Base-by-base conservation (phyloP, 2,888 invertebrate genomes). In the Ashinkailepas kermadecensis region DNA sequence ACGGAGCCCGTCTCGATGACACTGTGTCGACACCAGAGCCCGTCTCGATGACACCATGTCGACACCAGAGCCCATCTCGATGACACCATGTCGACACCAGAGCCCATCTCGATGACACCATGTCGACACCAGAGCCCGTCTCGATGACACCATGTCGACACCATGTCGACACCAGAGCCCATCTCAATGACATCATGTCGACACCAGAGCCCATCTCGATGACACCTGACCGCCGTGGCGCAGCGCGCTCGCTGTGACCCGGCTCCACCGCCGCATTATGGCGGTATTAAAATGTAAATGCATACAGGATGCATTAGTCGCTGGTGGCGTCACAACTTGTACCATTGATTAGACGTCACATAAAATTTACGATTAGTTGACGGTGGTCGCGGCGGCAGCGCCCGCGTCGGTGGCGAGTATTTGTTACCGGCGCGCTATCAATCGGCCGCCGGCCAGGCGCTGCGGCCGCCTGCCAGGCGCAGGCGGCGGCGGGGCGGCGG, bases 331-430 rank as follows among this genome's bases (percentile, higher is more conserved):
- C 18, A 12, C 74, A 54, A 21, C 56, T 39, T 54, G 56, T 13
- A 21, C 18, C 74, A 74, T 74, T 74, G 74, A 74, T 74, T 74
- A 74, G 10, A 54, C 56, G 74, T 74, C 74, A 74, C 18, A 54
- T 56, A 54, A 39, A 74, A 74, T 25, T 25, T 67, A 67, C 67
- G 67, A 62, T 62, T 62, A 18, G 62, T 15, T 18, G 15, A 18
- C 62, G 13, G 62, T 18, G 18, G 62, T 13, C 62, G 18, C 62
- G 13, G 70, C 70, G 15, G 15, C 39, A 39, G 15, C 70, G 25
- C 39, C 70, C 39, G 39, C 4, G 39, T 39, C 39, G 39, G 39
- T 39, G 39, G 39, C 39, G 39, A 39, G 70, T 39, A 39, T 39
- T 39, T 70, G 70, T 70, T 25, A 13, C 70, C 15, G 23, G 70